Evolutionary conservation across 1,140 invertebrate species (phyloP).

Genomic region (Pseudachorutes palmiensis): DNA sequence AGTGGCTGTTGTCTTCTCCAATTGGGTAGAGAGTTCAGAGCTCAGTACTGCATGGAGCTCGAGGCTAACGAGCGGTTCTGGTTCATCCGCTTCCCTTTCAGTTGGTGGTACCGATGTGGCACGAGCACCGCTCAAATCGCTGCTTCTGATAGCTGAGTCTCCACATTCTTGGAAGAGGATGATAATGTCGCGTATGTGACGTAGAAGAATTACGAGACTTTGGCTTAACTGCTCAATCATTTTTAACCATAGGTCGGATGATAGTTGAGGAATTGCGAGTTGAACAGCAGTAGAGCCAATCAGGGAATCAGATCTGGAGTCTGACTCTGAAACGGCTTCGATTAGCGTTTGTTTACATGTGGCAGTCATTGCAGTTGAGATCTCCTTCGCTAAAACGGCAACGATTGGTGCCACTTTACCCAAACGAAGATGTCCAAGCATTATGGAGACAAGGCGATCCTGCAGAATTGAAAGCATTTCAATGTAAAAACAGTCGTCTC

Average conservation of each 20-base stretch:
- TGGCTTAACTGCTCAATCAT: constrained; percentile 33
- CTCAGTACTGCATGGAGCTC: constrained; percentile 28
- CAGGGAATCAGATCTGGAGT: constrained; percentile 30
- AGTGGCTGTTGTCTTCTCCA: constrained; percentile 35
- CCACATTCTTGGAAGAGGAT: constrained; percentile 35
- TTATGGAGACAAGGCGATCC: constrained; percentile 41
- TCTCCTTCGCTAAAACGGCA: constrained; percentile 34
- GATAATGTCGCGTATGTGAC: constrained; percentile 34
- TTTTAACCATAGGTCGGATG: constrained; percentile 31
- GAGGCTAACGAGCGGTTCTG: constrained; percentile 30
- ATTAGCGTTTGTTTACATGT: constrained; percentile 36
- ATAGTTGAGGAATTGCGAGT: constrained; percentile 28
- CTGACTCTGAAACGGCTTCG: constrained; percentile 36
- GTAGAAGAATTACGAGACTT: constrained; percentile 27
- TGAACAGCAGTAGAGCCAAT: constrained; percentile 30
- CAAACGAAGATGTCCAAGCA: constrained; percentile 42
- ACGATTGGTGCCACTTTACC: constrained; percentile 39
- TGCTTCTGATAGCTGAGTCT: constrained; percentile 14
- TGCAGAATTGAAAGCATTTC: constrained; percentile 13
- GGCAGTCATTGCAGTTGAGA: constrained; percentile 35
- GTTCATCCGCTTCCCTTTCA: constrained; percentile 34
- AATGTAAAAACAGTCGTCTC: too few relatives aligned
- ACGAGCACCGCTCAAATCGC: neutral
- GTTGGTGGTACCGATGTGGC: neutral
- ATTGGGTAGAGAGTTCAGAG: constrained; percentile 25